These are phyloP conservation scores for Pseudorasbora parva DNA, from an alignment of 2,113 vertebrate genomes.

Conservation along the genomic window DNA sequence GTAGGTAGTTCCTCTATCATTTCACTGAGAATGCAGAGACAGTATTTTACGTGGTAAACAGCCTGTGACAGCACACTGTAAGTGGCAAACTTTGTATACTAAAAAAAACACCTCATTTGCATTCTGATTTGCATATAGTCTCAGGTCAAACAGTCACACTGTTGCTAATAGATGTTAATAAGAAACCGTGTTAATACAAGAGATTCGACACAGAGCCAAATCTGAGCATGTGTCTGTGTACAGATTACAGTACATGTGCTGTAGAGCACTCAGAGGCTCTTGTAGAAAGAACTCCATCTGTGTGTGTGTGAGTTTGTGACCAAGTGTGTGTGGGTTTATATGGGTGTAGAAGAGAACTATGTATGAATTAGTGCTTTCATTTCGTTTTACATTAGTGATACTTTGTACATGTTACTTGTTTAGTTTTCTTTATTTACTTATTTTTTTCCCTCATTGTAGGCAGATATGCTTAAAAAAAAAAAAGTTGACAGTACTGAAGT, in stretches of 20 bases:
- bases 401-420: background rate
- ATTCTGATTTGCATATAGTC: conserved; percentile 28
- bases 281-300: conserved; percentile 17
- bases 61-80: conserved; percentile 10
- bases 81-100: background rate
- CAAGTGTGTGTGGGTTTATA: conserved; percentile 8
- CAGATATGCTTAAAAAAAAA: background rate
- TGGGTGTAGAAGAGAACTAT: background rate
- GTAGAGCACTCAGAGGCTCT: conserved; percentile 7
- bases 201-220: background rate
- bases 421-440: background rate
- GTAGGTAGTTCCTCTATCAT: background rate
- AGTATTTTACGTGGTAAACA: conserved; percentile 11
- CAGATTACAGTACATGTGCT: conserved; percentile 18
- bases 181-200: background rate
- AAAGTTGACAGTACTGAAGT: background rate
- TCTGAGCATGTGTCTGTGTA: conserved; percentile 2
- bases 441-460: background rate
- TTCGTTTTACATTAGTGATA: background rate
- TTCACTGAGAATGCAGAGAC: background rate
- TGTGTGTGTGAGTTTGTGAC: conserved; percentile 24
- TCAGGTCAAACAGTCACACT: conserved; percentile 25
- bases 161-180: conserved; percentile 35
- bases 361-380: background rate
- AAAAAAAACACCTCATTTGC: conserved; percentile 35